Conservation (phyloP, 2,888 invertebrate genomes). For the Drosophila hamatofila region DNA sequence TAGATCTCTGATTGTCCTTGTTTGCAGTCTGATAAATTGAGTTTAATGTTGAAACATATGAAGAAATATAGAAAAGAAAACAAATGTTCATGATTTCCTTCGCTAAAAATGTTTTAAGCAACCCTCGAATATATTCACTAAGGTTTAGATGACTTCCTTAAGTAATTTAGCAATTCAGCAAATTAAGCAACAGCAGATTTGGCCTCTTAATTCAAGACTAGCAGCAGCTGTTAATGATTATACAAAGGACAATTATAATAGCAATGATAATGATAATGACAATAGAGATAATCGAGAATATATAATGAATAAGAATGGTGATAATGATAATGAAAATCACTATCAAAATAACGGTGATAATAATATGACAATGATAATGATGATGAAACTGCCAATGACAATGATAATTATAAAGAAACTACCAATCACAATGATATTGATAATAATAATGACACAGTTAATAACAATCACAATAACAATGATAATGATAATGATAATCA, state of each 20-base stretch:
- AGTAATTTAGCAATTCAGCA: too few species aligned
- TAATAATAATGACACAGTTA: too few species aligned
- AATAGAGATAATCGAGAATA: too few species aligned
- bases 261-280: neutral
- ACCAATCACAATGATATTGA: neutral
- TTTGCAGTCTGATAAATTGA: too few species aligned
- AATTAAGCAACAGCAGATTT: neutral
- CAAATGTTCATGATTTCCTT: too few species aligned
- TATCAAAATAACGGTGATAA: neutral
- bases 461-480: neutral
- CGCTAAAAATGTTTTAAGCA: neutral
- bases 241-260: neutral
- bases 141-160: neutral
- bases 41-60: too few species aligned
- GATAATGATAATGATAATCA: neutral
- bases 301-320: too few species aligned
- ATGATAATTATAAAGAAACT: neutral
- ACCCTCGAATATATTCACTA: neutral
- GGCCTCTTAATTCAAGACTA: neutral
- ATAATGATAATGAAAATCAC: neutral
- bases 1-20: too few species aligned
- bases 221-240: neutral
- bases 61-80: too few species aligned
- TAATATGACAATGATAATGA: neutral
- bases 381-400: neutral